These are phyloP conservation scores for Lordiphosa stackelbergi DNA, from an alignment of 1,140 invertebrate genomes.

Conservation along the genomic window DNA sequence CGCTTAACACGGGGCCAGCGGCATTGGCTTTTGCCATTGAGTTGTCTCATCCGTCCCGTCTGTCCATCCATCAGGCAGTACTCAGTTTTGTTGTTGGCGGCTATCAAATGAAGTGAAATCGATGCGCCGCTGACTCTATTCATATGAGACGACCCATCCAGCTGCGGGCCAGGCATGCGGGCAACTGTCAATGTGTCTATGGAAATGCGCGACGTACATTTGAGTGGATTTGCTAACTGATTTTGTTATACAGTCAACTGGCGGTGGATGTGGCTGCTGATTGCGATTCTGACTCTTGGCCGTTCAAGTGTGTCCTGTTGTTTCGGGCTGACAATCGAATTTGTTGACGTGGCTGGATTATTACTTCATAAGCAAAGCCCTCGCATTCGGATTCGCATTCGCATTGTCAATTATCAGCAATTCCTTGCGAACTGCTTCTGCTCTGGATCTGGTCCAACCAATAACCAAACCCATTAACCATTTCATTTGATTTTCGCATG, in stretches of 20 bases:
- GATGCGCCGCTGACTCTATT: constrained; percentile 71
- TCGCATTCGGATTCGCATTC: constrained; percentile 47
- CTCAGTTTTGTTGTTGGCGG: constrained; percentile 45
- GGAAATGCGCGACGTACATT: constrained; percentile 69
- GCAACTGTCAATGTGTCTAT: constrained; percentile 74
- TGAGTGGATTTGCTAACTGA: constrained; percentile 75
- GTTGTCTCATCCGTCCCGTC: constrained; percentile 47
- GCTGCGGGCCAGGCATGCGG: constrained; percentile 48
- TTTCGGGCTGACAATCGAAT: constrained; percentile 70
- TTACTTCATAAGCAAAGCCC: constrained; percentile 70
- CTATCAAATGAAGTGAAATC: constrained; percentile 74
- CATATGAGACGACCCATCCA: constrained; percentile 47
- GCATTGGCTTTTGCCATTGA: constrained; percentile 56
- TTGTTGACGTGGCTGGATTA: constrained; percentile 74
- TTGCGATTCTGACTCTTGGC: constrained; percentile 36
- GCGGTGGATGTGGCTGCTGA: constrained; percentile 42
- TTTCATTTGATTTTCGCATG: constrained; percentile 70
- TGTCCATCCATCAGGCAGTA: constrained; percentile 26
- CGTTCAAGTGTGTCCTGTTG: constrained; percentile 29
- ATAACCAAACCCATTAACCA: constrained; percentile 60
- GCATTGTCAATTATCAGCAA: constrained; percentile 69
- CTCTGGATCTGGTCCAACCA: constrained; percentile 22
- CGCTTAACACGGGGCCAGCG: constrained; percentile 44
- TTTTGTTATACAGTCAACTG: constrained; percentile 58
- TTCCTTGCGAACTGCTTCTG: constrained; percentile 50